phyloP scores from a whole-genome alignment of 2,113 vertebrate genomes.

The Holacanthus passer region DNA sequence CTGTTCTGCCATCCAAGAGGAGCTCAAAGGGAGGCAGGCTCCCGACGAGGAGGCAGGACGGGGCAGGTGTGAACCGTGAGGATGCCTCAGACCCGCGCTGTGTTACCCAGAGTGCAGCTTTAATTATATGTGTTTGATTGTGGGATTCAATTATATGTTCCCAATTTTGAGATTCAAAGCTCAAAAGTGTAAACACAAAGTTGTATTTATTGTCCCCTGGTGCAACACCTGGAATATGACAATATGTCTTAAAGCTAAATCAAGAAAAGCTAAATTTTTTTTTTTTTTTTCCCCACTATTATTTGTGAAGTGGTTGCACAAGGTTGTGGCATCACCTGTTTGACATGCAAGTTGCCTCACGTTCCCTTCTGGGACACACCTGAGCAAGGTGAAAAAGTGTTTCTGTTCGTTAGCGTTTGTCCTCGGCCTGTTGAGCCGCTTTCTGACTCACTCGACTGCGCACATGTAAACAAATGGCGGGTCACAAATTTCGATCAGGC shows the following conservation, averaged over 20 bases:
- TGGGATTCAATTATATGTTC: not conserved
- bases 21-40: not conserved
- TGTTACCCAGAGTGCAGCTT: not conserved
- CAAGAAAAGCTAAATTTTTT: not conserved
- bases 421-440: slow-evolving; percentile 1
- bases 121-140: slow-evolving; percentile 13
- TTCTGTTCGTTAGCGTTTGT: not conserved
- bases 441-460: not conserved
- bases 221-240: not conserved
- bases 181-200: not conserved
- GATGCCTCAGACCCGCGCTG: not conserved
- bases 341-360: not conserved
- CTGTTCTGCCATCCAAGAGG: slow-evolving; percentile 53
- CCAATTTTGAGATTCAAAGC: not conserved
- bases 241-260: no score
- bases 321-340: slow-evolving; percentile 19
- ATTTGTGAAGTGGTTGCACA: slow-evolving; percentile 23
- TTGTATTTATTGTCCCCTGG: not conserved
- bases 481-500: not conserved
- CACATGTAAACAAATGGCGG: not conserved
- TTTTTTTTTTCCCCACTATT: not conserved
- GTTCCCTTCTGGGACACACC: not conserved
- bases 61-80: slow-evolving; percentile 57
- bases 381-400: slow-evolving; percentile 1
- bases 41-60: not conserved